Percentiles rank a stretch among this genome's conserved stretches.
Evolutionary conservation across 1,140 invertebrate species (phyloP).

Genomic region (Pemphigus obesinymphae): DNA sequence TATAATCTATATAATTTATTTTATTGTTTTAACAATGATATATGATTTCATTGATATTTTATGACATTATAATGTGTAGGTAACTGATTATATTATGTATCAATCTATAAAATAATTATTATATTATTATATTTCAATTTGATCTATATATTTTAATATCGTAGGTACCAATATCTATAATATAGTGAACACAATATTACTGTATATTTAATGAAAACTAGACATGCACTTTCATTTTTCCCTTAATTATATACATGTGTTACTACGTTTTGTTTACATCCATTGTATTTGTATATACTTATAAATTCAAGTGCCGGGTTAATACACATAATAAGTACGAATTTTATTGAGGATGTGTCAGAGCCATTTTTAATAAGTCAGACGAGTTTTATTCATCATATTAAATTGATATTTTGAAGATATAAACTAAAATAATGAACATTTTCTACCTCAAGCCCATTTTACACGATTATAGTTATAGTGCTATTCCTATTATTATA

Average conservation of each 20-base stretch:
- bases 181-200: not conserved
- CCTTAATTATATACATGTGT: not conserved
- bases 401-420: no score
- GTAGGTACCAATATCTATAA: no score
- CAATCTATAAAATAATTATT: not conserved
- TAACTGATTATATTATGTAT: no score
- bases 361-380: no score
- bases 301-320: slow-evolving; percentile 15
- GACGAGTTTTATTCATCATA: no score
- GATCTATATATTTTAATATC: not conserved
- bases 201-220: not conserved
- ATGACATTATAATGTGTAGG: not conserved
- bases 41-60: not conserved
- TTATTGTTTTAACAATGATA: not conserved
- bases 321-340: not conserved
- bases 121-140: not conserved
- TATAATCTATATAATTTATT: not conserved
- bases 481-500: no score
- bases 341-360: no score
- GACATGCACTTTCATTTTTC: not conserved
- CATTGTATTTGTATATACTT: not conserved
- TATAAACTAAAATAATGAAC: no score
- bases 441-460: no score
- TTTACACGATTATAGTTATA: no score
- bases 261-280: not conserved